Conservation (phyloP, 2,113 vertebrate genomes). For the Archocentrus centrarchus region DNA sequence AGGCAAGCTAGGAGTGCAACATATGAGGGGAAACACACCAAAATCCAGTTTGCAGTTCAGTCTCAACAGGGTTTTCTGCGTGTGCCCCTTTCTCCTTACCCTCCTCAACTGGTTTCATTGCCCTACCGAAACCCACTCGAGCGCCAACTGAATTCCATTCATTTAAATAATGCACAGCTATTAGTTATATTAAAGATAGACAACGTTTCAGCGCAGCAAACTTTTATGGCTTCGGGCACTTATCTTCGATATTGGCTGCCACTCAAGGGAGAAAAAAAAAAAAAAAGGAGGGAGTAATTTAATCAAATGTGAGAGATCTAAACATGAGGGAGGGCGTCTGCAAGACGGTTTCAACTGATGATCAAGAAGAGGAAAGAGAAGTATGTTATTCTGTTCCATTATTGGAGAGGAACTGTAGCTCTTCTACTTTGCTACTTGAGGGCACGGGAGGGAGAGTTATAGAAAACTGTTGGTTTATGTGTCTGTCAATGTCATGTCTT, state of each 20-base stretch:
- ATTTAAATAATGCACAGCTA: constrained; percentile 59
- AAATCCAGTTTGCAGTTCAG: constrained; percentile 14
- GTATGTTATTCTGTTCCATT: constrained; percentile 48
- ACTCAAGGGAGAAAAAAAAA: constrained; percentile 7
- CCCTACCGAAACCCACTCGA: neutral
- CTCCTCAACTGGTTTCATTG: neutral
- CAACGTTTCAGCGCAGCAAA: constrained; percentile 21
- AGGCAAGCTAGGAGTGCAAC: constrained; percentile 17
- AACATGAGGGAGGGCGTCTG: constrained; percentile 46
- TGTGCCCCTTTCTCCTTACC: no score
- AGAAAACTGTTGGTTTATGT: constrained; percentile 65
- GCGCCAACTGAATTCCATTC: neutral
- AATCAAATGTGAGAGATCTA: constrained; percentile 62
- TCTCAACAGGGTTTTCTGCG: neutral
- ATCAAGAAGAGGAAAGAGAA: constrained; percentile 48
- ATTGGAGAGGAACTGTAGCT: constrained; percentile 49
- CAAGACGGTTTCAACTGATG: constrained; percentile 46
- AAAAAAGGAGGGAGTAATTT: constrained; percentile 29
- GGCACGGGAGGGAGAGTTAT: constrained; percentile 49
- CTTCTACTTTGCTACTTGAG: constrained; percentile 36
- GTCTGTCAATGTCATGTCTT: constrained; percentile 77
- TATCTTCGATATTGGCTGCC: constrained; percentile 44
- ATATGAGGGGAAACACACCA: neutral
- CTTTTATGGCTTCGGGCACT: constrained; percentile 51
- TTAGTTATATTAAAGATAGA: constrained; percentile 35